phyloP scores from a whole-genome alignment of 2,888 invertebrate genomes.

The Ptilodon capucinus region DNA sequence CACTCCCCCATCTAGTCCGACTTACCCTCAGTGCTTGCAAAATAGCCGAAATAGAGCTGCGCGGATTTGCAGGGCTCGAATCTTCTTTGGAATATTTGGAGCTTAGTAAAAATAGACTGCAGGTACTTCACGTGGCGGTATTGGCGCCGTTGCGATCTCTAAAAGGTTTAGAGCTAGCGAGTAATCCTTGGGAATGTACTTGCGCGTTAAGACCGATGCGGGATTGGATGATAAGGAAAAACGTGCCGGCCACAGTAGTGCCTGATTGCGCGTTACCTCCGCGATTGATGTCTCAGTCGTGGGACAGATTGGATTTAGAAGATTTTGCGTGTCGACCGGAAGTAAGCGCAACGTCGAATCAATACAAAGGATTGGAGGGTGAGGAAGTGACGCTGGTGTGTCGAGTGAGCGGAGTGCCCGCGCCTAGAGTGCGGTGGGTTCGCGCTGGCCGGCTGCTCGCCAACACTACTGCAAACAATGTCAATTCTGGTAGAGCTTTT shows the following conservation, averaged over 20 bases:
- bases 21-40: slow-evolving; percentile 89
- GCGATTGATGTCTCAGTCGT: slow-evolving; percentile 84
- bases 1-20: slow-evolving; percentile 86
- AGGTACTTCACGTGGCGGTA: slow-evolving; percentile 85
- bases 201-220: slow-evolving; percentile 88
- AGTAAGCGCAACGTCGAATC: slow-evolving; percentile 83
- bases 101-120: slow-evolving; percentile 88
- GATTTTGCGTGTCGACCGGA: slow-evolving; percentile 91
- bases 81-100: slow-evolving; percentile 89
- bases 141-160: slow-evolving; percentile 86
- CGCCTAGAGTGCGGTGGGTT: slow-evolving; percentile 88
- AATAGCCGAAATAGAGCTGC: slow-evolving; percentile 85
- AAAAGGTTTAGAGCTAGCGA: slow-evolving; percentile 89
- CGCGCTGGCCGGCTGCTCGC: slow-evolving; percentile 87
- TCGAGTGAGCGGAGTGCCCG: slow-evolving; percentile 86
- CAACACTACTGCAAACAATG: slow-evolving; percentile 75
- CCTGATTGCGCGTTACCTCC: slow-evolving; percentile 87
- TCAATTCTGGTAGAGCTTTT: slow-evolving; percentile 83
- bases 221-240: slow-evolving; percentile 90
- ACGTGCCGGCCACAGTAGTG: slow-evolving; percentile 86
- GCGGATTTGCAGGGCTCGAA: slow-evolving; percentile 88
- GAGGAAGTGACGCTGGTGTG: slow-evolving; percentile 89
- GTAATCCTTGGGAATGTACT: slow-evolving; percentile 92
- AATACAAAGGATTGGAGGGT: slow-evolving; percentile 86
- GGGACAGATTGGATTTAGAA: slow-evolving; percentile 89